phyloP scores from a whole-genome alignment of 1,140 invertebrate genomes.

The Drosophila orena region DNA sequence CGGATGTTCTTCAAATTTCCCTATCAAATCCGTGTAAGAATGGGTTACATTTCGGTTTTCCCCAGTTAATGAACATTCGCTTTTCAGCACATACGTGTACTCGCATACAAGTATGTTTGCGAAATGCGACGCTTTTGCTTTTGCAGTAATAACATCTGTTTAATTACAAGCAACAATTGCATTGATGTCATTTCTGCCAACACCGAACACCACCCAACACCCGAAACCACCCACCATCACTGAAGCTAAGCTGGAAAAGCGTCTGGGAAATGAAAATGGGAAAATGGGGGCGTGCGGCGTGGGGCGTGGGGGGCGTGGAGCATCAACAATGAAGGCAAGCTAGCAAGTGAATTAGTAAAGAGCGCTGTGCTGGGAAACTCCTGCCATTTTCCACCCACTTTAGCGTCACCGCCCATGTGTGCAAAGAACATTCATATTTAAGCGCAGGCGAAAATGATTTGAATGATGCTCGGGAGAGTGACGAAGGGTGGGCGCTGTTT shows the following conservation, averaged over 20 bases:
- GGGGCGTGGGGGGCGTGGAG: no score
- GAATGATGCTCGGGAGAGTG: constrained; percentile 19
- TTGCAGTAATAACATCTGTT: constrained; percentile 16
- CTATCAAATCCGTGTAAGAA: no score
- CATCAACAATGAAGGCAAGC: constrained; percentile 6
- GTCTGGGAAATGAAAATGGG: constrained; percentile 5
- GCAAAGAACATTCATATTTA: constrained; percentile 58
- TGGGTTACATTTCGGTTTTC: no score
- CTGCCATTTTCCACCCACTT: not conserved
- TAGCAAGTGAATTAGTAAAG: constrained; percentile 21
- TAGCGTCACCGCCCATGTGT: constrained; percentile 21
- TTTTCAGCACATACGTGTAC: not conserved
- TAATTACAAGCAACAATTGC: constrained; percentile 9
- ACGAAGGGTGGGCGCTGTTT: not conserved
- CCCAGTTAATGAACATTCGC: constrained; percentile 14
- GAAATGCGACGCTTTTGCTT: not conserved
- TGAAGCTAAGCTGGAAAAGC: not conserved
- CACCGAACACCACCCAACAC: not conserved
- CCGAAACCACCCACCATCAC: no score
- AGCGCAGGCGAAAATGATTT: constrained; percentile 52
- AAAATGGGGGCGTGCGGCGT: constrained; percentile 5
- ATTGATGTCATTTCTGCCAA: constrained; percentile 1
- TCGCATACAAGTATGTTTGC: no score
- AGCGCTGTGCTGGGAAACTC: constrained; percentile 9
- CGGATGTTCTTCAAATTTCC: no score